A percentile compares a stretch with the other conserved stretches of the same genome.
These are phyloP conservation scores for Eucera pruinosa DNA, from an alignment of 2,888 invertebrate genomes.

Conservation along the genomic window DNA sequence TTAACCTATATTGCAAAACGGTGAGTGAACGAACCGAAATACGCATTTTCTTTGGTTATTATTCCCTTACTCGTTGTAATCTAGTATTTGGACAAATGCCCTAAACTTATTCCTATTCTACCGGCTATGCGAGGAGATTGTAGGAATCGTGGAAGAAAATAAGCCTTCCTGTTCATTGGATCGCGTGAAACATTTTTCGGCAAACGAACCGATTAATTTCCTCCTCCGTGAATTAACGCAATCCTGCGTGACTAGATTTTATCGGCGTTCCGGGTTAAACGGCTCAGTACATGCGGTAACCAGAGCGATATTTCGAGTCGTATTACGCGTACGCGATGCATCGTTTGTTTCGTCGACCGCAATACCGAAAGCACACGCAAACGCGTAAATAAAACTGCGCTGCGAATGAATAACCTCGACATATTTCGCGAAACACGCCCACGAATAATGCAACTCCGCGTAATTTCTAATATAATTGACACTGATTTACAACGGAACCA, in stretches of 20 bases:
- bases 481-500: background rate
- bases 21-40: too few species aligned
- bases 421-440: constrained; percentile 11
- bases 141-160: background rate
- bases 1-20: too few species aligned
- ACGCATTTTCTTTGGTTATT: too few species aligned
- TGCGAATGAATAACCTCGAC: constrained; percentile 11
- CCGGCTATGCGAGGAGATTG: too few species aligned
- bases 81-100: too few species aligned
- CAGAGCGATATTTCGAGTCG: constrained; percentile 41
- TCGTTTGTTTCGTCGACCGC: constrained; percentile 13
- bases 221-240: constrained; percentile 19
- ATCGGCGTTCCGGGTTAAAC: constrained; percentile 36
- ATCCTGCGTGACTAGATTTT: constrained; percentile 37
- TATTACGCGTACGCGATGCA: constrained; percentile 9
- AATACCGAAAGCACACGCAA: constrained; percentile 13
- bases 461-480: constrained; percentile 4
- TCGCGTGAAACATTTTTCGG: constrained; percentile 28
- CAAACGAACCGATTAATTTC: constrained; percentile 32
- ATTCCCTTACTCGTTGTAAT: too few species aligned
- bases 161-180: background rate
- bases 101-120: too few species aligned
- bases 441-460: constrained; percentile 4
- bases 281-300: constrained; percentile 15
- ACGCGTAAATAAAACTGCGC: constrained; percentile 29